Conservation (phyloP, 2,113 vertebrate species). For the Trichomycterus rosablanca region DNA sequence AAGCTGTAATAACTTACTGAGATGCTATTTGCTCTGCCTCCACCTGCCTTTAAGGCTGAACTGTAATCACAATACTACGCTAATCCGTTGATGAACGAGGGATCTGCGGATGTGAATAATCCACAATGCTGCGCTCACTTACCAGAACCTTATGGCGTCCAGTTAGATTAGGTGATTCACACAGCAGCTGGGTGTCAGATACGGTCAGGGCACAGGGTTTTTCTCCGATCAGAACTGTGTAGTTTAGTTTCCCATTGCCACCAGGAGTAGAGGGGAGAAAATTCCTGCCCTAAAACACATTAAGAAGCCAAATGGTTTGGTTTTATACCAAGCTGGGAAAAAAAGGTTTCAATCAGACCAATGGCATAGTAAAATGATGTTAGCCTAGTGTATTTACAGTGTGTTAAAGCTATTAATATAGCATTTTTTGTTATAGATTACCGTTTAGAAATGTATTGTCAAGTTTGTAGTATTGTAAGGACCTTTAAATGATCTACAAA, state of each 20-base stretch:
- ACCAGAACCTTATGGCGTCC: conserved; percentile 96
- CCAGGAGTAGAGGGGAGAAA: conserved; percentile 86
- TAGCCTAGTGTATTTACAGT: no score
- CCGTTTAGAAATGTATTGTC: no score
- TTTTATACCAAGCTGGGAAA: no score
- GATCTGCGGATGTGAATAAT: conserved; percentile 5
- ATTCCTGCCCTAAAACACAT: conserved; percentile 80
- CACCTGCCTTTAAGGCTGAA: conserved; percentile 50
- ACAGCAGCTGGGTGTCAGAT: conserved; percentile 93
- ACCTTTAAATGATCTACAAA: no score
- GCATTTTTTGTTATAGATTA: no score
- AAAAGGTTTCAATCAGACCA: no score
- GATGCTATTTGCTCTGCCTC: conserved; percentile 57
- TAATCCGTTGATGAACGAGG: conserved; percentile 43
- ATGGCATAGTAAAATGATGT: no score
- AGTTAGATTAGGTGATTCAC: conserved; percentile 90
- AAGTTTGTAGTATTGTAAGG: no score
- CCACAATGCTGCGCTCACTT: conserved; percentile 53
- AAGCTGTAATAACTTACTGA: conserved; percentile 53
- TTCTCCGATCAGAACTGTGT: conserved; percentile 90
- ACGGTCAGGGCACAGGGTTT: conserved; percentile 89
- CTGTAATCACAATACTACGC: conserved; percentile 51
- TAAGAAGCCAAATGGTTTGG: neutral
- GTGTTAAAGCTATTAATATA: no score
- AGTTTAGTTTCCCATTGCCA: conserved; percentile 92